phyloP scores from a whole-genome alignment of 2,888 invertebrate species.

The Diaprepes abbreviatus region DNA sequence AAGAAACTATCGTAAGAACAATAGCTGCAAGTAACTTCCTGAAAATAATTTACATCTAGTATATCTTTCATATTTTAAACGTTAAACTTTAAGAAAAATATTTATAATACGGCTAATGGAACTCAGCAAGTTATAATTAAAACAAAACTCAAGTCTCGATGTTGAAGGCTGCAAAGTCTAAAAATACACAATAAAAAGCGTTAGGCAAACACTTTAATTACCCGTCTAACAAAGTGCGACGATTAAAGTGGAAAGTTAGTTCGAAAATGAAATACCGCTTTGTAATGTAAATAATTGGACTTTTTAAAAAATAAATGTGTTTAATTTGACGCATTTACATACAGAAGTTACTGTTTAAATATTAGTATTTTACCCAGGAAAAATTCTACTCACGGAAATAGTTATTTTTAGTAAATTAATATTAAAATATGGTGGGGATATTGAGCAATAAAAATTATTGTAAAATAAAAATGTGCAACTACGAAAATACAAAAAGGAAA shows the following conservation, averaged over 20 bases:
- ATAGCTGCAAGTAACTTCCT: too few relatives aligned
- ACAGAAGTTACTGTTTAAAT: neutral
- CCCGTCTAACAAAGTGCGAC: slow-evolving; percentile 12
- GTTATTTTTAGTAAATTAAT: too few relatives aligned
- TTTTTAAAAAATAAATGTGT: slow-evolving; percentile 9
- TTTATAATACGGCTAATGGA: neutral
- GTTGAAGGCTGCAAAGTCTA: slow-evolving; percentile 12
- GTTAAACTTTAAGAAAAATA: neutral
- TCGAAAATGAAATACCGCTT: slow-evolving; percentile 19
- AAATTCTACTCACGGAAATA: too few relatives aligned
- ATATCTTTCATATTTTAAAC: neutral
- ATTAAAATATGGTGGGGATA: too few relatives aligned
- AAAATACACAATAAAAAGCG: slow-evolving; percentile 19
- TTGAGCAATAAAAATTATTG: too few relatives aligned
- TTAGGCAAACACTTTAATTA: slow-evolving; percentile 9
- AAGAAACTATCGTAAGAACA: too few relatives aligned
- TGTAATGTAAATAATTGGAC: slow-evolving; percentile 12
- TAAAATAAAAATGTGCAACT: too few relatives aligned
- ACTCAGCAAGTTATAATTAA: slow-evolving; percentile 6
- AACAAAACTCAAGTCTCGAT: slow-evolving; percentile 7
- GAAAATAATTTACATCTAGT: too few relatives aligned
- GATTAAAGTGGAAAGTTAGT: slow-evolving; percentile 5
- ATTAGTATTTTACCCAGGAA: neutral
- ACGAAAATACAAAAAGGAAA: too few relatives aligned
- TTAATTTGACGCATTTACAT: slow-evolving; percentile 3